Conservation (phyloP, 2,888 invertebrate species). For the Lochmaea capreae region DNA sequence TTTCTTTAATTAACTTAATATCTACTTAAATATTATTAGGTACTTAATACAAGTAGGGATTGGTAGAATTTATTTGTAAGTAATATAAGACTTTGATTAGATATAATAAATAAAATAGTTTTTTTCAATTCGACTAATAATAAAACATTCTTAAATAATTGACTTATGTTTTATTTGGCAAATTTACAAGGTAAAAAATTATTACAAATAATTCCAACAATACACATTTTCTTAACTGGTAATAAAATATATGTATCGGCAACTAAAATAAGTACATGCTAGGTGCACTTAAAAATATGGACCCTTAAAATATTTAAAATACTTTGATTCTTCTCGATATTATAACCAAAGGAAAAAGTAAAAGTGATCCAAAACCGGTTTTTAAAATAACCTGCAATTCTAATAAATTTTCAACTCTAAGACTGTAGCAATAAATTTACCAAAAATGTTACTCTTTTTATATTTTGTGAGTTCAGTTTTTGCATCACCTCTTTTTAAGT, state of each 20-base stretch:
- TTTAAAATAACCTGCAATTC: conserved; percentile 5
- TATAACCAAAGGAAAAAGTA: conserved; percentile 38
- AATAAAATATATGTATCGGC: conserved; percentile 39
- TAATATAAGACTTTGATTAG: neutral
- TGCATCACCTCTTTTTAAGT: neutral
- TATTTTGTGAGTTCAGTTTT: neutral
- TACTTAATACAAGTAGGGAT: neutral
- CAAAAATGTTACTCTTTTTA: no score
- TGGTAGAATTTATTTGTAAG: neutral
- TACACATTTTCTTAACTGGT: conserved; percentile 38
- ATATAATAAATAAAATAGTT: neutral
- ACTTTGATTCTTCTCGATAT: conserved; percentile 42
- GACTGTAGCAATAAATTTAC: no score
- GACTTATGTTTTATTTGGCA: conserved; percentile 60
- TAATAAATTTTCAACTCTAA: neutral
- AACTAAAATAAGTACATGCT: conserved; percentile 39
- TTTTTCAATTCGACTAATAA: neutral
- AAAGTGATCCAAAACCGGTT: neutral
- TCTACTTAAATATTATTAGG: neutral
- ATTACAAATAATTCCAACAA: conserved; percentile 50
- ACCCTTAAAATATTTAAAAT: conserved; percentile 52
- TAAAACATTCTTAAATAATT: conserved; percentile 48
- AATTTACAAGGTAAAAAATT: conserved; percentile 56
- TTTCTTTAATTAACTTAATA: neutral
- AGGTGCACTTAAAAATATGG: conserved; percentile 47